phyloP scores from a whole-genome alignment of 2,888 invertebrate genomes.

The Listrodromus nycthemerus region DNA sequence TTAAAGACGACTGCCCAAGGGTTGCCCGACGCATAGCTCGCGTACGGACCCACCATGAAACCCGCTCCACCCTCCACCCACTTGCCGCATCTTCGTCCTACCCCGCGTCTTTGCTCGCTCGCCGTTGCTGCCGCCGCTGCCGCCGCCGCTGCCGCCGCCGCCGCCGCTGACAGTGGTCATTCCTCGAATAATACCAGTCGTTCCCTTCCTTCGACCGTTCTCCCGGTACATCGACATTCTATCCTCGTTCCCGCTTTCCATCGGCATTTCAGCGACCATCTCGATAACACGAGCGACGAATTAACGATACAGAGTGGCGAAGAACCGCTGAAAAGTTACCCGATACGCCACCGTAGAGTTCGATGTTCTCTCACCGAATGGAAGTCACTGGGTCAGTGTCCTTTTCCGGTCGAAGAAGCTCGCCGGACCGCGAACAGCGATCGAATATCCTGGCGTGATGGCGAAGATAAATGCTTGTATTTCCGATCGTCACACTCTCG shows the following conservation, averaged over 20 bases:
- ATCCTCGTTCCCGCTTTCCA: neutral
- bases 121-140: neutral
- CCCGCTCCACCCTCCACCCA: conserved; percentile 22
- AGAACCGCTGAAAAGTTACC: neutral
- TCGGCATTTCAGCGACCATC: neutral
- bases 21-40: conserved; percentile 24
- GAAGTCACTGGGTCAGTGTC: conserved; percentile 38
- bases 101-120: conserved; percentile 21
- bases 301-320: neutral
- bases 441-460: neutral
- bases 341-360: neutral
- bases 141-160: neutral
- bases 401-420: neutral
- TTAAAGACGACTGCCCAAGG: conserved; percentile 16
- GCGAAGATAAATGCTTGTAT: neutral
- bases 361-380: neutral
- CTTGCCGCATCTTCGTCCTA: conserved; percentile 28
- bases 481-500: too few species aligned
- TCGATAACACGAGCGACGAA: conserved; percentile 5
- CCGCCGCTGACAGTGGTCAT: neutral
- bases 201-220: neutral
- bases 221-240: neutral
- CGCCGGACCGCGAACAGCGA: too few species aligned
- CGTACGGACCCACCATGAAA: conserved; percentile 6
- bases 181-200: conserved; percentile 27